Base-by-base conservation (phyloP, 2,888 invertebrate genomes). In the Globia sparganii region DNA sequence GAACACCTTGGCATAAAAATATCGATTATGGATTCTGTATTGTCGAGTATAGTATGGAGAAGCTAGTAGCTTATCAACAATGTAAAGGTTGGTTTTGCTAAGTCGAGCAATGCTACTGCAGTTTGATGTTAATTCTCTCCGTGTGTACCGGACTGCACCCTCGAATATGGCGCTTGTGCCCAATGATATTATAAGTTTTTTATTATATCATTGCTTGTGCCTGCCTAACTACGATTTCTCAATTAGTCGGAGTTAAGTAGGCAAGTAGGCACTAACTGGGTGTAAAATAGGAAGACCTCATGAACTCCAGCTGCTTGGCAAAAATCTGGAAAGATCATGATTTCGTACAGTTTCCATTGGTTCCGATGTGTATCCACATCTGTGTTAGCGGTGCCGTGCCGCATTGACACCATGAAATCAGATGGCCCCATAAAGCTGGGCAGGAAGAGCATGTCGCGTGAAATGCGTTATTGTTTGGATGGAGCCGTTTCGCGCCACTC, bases 361-460 rank as follows among this genome's bases (percentile, higher is more conserved):
- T 64, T 85, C 21, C 40, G 71, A 72, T 72, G 64, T 80, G 58
- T 61, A 80, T 80, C 70, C 71, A 73, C 71, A 56, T 66, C 49
- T 73, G 31, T 72, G 73, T 71, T 86, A 74, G 76, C 79, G 79
- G 75, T 75, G 79, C 75, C 68, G 75, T 75, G 79, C 75, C 68
- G 79, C 85, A 90, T 85, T 90, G 91, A 91, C 91, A 91, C 88
- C 87, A 90, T 92, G 90, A 90, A 92, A 94, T 93, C 92, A 90
- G 92, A 93, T 93, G 93, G 90, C 93, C 92, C 91, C 92, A 93
- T 93, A 92, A 91, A 89, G 90, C 86, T 86, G 74, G 90, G 87
- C 94, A 94, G 95, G 95, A 94, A 94, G 93, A 93, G 93, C 92
- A 90, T 83, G 88, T 87, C 91, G 94, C 94, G 94, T 94, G 92